Evolutionary conservation across 2,797 vertebrate species (phyloP).

Genomic region (Sciurus carolinensis): DNA sequence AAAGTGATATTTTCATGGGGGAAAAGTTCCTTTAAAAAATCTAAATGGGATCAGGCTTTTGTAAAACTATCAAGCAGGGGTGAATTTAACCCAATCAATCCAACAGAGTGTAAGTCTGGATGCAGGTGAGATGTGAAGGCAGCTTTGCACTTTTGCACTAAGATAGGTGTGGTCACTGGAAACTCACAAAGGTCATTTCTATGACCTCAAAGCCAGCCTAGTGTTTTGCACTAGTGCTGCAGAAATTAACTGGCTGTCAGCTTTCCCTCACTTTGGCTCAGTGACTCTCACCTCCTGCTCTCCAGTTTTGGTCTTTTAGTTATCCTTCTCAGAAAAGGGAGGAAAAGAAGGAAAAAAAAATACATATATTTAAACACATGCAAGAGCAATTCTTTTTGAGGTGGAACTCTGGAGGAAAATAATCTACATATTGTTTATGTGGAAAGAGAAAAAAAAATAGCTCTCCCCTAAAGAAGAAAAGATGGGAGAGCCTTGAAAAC

Average conservation of each 20-base stretch:
- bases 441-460: too few species aligned
- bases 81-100: background rate
- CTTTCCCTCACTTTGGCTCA: background rate
- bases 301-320: background rate
- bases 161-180: background rate
- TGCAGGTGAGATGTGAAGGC: background rate
- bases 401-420: background rate
- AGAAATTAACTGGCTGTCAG: background rate
- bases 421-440: background rate
- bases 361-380: background rate
- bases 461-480: too few species aligned
- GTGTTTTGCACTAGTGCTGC: background rate
- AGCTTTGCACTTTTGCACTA: background rate
- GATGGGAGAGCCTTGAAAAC: too few species aligned
- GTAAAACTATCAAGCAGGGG: conserved; percentile 31
- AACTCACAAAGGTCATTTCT: background rate
- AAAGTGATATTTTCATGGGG: conserved; percentile 36
- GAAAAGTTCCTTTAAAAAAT: conserved; percentile 33
- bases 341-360: background rate
- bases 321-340: background rate
- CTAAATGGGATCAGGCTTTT: background rate
- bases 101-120: background rate
- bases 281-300: background rate
- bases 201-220: background rate
- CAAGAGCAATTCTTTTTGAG: conserved; percentile 12